Conservation (phyloP, 2,888 invertebrate genomes). For the Cerceris rybyensis region DNA sequence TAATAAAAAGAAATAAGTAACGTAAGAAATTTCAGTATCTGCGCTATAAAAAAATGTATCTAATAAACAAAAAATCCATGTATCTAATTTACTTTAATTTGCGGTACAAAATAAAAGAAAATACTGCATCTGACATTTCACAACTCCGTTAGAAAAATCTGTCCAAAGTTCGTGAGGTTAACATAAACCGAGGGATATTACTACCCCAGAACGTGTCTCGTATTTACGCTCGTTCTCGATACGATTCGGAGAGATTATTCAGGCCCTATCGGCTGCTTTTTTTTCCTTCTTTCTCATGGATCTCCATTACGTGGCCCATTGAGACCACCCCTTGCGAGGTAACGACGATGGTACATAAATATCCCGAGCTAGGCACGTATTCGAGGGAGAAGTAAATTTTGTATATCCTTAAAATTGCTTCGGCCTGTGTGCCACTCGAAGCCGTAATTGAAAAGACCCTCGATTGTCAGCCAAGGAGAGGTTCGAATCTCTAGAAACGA, state of each 20-base stretch:
- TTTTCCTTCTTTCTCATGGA: background rate
- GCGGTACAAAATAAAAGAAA: too few species aligned
- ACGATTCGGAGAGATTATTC: conserved; percentile 3
- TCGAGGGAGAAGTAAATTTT: conserved; percentile 11
- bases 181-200: background rate
- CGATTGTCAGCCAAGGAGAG: background rate
- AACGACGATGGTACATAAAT: conserved; percentile 7
- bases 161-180: background rate
- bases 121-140: background rate
- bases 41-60: too few species aligned
- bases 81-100: too few species aligned
- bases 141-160: background rate
- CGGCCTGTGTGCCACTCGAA: conserved; percentile 10
- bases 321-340: conserved; percentile 11
- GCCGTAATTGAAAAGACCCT: conserved; percentile 8
- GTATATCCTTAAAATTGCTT: conserved; percentile 22
- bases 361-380: conserved; percentile 1
- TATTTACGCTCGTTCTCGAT: conserved; percentile 6
- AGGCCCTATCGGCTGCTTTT: conserved; percentile 1
- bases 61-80: too few species aligned
- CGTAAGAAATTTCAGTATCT: too few species aligned
- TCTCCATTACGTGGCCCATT: conserved; percentile 18
- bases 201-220: background rate
- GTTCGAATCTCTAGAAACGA: background rate
- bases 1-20: too few species aligned